Evolutionary conservation across 2,797 vertebrate species (phyloP).

Genomic region (Galagoides demidoff): DNA sequence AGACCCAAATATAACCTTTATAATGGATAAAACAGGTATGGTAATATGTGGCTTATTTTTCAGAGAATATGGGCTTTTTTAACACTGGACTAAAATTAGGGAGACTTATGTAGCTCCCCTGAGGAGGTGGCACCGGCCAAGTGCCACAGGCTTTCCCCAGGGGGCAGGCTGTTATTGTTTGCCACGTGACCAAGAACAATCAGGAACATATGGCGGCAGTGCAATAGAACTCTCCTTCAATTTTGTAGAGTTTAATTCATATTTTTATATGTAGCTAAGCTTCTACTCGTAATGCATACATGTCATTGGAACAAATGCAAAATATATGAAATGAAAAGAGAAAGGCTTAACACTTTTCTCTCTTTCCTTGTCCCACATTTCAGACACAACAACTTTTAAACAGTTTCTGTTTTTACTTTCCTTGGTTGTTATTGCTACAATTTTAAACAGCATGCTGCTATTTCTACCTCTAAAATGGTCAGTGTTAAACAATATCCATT

Average conservation of each 20-base stretch:
- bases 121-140: neutral
- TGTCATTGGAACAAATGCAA: slow-evolving; percentile 17
- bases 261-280: neutral
- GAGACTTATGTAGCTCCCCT: neutral
- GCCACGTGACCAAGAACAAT: neutral
- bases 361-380: neutral
- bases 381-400: neutral
- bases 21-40: slow-evolving; percentile 24
- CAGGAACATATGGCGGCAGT: neutral
- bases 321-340: neutral
- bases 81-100: neutral
- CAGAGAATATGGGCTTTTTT: neutral
- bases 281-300: slow-evolving; percentile 27
- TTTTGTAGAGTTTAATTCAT: neutral
- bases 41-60: slow-evolving; percentile 25
- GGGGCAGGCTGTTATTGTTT: neutral
- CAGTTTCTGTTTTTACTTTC: slow-evolving; percentile 19
- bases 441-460: slow-evolving; percentile 46
- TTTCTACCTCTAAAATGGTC: slow-evolving; percentile 22
- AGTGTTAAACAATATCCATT: slow-evolving; percentile 22
- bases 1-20: slow-evolving; percentile 11
- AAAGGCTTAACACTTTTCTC: neutral
- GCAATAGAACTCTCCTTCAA: neutral
- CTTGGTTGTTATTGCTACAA: slow-evolving; percentile 43
- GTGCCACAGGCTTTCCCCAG: neutral